Base-by-base conservation (phyloP, 1,140 invertebrate genomes). In the Riptortus pedestris region DNA sequence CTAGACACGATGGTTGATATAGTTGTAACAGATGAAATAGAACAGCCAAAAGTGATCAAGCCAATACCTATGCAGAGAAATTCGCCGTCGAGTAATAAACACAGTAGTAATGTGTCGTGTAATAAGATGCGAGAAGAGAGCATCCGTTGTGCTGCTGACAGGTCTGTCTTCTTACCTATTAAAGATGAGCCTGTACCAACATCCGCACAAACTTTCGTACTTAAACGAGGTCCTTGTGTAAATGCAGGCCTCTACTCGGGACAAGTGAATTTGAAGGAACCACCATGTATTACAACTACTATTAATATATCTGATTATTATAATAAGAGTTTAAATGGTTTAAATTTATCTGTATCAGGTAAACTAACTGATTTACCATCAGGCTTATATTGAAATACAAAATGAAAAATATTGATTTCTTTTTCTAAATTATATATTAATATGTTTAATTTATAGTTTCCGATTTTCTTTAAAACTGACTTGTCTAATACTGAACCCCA, bases 281-380 rank as follows among this genome's bases (percentile, higher is more conserved):
- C 75, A 22, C 69, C 73, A 33, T 68, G 67, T 26, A 47, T 26
- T 43, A 5, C 63, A 74, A 4, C 76, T 74, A 2, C 74, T 74
- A 45, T 57, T 16, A 66, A 62, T 45, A 60, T 38, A n/a, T 38
- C 58, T 7, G 67, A 67, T 47, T 67, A 66, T 22, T 67, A 70
- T 24, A 68, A 64, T 5, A 66, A 66, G 55, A 65, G 68, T 51
- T 26, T 65, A 18, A 66, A 55, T 27, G 63, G 60, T 16, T 27
- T 69, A 11, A 65, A 66, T 1, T 73, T 71, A 26, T 76, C 73
- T 33, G 69, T 38, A 2, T 26, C 69, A 22, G 78, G 77, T 26
- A 86, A 85, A 76, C 74, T 87, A 16, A 83, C 84, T 1, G 85
- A 87, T 71, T 79, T 86, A 71, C 83, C 83, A 61, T 86, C 84